These are phyloP conservation scores for Neomonachus schauinslandi DNA, from an alignment of 2,113 vertebrate species.

Conservation along the genomic window DNA sequence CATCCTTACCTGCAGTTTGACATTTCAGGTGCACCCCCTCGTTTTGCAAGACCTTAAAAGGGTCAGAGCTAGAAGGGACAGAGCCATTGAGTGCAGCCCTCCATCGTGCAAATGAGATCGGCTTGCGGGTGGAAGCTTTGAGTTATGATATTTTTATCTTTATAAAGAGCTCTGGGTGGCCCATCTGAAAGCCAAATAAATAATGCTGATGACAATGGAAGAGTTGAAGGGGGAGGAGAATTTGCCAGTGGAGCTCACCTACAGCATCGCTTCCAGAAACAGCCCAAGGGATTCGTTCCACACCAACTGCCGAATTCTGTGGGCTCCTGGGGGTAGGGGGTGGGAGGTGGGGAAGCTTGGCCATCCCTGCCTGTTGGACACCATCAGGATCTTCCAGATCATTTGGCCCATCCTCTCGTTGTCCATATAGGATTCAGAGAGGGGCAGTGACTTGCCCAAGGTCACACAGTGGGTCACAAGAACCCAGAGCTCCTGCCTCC, in stretches of 20 bases:
- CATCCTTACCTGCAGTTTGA: rapidly evolving
- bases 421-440: background rate
- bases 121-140: background rate
- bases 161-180: constrained; percentile 56
- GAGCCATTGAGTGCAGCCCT: background rate
- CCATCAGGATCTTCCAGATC: background rate
- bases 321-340: background rate
- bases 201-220: background rate
- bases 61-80: background rate
- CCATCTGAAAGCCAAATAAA: constrained; percentile 46
- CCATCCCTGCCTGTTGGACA: background rate
- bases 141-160: constrained; percentile 55
- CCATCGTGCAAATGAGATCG: background rate
- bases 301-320: background rate
- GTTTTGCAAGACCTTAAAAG: background rate
- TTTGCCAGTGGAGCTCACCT: background rate
- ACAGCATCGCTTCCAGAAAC: constrained; percentile 19
- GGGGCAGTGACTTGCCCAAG: background rate
- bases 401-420: background rate
- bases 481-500: background rate
- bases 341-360: no score
- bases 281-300: background rate
- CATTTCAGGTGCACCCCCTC: rapidly evolving
- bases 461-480: background rate
- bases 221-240: background rate